Percentiles rank a stretch among this genome's conserved stretches.
Conservation (phyloP, 2,113 vertebrate genomes). For the Rhea americana region DNA sequence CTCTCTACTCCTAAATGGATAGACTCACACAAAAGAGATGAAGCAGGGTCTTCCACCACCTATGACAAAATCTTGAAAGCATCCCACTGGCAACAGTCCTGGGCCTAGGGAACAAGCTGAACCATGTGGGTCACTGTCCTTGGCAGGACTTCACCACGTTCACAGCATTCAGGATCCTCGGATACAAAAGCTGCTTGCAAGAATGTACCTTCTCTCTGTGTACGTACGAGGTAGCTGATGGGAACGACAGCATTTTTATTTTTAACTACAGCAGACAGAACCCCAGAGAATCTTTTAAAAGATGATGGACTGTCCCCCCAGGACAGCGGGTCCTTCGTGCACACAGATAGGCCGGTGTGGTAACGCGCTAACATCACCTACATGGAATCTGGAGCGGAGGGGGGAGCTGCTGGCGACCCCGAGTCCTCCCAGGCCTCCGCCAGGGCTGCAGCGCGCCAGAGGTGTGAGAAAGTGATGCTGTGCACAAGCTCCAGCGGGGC, state of each 20-base stretch:
- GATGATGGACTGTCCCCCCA: slow-evolving; percentile 23
- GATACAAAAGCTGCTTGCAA: background rate
- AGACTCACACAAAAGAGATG: background rate
- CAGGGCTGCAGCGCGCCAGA: background rate
- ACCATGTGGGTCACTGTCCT: background rate
- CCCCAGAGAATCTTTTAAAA: background rate
- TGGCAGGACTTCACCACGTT: background rate
- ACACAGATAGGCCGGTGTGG: slow-evolving; percentile 27
- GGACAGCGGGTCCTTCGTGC: background rate
- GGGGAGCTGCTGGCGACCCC: background rate
- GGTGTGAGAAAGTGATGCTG: slow-evolving; percentile 41
- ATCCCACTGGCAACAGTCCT: background rate
- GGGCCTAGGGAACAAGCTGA: background rate
- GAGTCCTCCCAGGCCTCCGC: background rate
- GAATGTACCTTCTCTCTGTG: background rate
- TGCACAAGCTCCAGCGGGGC: rapidly evolving
- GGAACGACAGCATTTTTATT: background rate
- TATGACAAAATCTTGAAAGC: background rate
- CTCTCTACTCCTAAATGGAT: background rate
- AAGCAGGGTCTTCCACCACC: background rate
- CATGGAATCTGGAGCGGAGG: slow-evolving; percentile 31
- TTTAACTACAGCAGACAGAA: background rate
- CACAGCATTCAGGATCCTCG: background rate
- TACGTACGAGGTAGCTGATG: background rate
- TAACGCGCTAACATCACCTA: slow-evolving; percentile 34